Evolutionary conservation across 2,113 vertebrate species (phyloP).

Genomic region (Erythrocercus mccallii): DNA sequence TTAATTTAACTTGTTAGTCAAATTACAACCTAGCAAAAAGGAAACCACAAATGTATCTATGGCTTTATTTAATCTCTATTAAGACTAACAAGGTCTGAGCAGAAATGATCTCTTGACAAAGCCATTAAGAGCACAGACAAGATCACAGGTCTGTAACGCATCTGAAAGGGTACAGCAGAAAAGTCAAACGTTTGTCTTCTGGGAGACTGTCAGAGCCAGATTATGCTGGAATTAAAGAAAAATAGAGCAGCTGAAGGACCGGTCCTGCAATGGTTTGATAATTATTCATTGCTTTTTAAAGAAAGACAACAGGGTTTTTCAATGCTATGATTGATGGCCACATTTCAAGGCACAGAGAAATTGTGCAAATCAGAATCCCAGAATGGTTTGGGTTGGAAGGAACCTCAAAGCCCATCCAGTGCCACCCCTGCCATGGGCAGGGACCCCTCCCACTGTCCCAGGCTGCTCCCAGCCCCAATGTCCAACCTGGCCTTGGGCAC

Average conservation of each 20-base stretch:
- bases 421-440: neutral
- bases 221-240: conserved; percentile 2
- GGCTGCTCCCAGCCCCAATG: neutral
- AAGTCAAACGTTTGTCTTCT: neutral
- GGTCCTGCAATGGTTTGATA: neutral
- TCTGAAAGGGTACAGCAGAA: conserved; percentile 9
- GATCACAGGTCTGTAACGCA: neutral
- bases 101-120: conserved; percentile 46
- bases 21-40: conserved; percentile 24
- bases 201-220: neutral
- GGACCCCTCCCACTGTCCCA: neutral
- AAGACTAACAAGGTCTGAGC: conserved; percentile 29
- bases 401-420: neutral
- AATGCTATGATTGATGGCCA: neutral
- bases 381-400: neutral
- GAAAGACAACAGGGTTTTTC: neutral
- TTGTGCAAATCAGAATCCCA: neutral
- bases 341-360: neutral
- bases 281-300: neutral
- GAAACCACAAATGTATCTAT: conserved; percentile 40
- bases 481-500: neutral
- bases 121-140: conserved; percentile 25
- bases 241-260: neutral
- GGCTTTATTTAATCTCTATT: conserved; percentile 49
- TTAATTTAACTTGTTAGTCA: conserved; percentile 56